Percentiles rank a stretch among this genome's conserved stretches.
Conservation (phyloP, 2,888 invertebrate species). For the Tupiocoris notatus region DNA sequence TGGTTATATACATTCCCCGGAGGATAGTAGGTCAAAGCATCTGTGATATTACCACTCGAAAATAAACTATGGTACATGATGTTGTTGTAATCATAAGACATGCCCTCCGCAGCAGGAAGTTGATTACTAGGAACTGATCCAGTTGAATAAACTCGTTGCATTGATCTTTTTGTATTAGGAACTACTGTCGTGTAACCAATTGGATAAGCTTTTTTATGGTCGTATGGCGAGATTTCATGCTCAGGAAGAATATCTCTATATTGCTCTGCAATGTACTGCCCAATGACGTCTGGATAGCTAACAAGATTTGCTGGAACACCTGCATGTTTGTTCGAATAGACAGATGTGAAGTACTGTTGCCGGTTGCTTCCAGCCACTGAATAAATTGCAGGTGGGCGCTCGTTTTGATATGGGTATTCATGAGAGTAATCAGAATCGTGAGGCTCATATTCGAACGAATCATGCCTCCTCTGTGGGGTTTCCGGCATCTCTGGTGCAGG, state of each 20-base stretch:
- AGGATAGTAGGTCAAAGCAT: conserved; percentile 79
- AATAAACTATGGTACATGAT: conserved; percentile 67
- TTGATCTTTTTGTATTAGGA: conserved; percentile 54
- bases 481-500: conserved; percentile 52
- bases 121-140: conserved; percentile 56
- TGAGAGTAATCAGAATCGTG: conserved; percentile 54
- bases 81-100: conserved; percentile 62
- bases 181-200: conserved; percentile 26
- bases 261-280: conserved; percentile 58
- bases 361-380: conserved; percentile 72
- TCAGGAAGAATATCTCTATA: conserved; percentile 27
- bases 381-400: conserved; percentile 68
- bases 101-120: conserved; percentile 53
- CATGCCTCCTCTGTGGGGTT: conserved; percentile 52
- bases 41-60: conserved; percentile 70
- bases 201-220: conserved; percentile 28
- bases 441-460: conserved; percentile 51
- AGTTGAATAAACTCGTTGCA: conserved; percentile 58
- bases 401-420: conserved; percentile 54
- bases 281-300: conserved; percentile 66
- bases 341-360: conserved; percentile 67
- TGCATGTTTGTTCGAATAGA: conserved; percentile 68
- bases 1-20: conserved; percentile 20
- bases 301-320: conserved; percentile 60
- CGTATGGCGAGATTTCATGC: conserved; percentile 2